A percentile compares a stretch with the other conserved stretches of the same genome.
Conservation (phyloP, 2,797 vertebrate species). For the Enteromius thamalakanensis region DNA sequence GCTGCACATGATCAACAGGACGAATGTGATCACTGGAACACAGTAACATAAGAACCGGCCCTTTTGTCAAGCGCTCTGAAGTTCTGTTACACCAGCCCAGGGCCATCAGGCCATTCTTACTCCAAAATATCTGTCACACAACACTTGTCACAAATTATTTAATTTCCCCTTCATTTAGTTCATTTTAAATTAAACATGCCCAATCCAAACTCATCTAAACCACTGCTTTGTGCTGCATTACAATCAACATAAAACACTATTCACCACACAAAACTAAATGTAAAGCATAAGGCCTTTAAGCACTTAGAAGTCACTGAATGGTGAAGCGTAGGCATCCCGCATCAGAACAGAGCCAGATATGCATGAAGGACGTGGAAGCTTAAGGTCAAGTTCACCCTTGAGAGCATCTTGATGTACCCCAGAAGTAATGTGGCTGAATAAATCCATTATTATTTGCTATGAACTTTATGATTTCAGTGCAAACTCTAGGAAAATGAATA, state of each 20-base stretch:
- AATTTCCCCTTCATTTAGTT: background rate
- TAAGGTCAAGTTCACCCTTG: background rate
- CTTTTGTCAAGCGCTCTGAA: background rate
- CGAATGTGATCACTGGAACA: background rate
- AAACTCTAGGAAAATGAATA: background rate
- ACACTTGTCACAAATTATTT: background rate
- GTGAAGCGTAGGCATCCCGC: background rate
- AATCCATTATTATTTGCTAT: background rate
- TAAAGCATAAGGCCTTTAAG: background rate
- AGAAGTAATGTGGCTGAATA: background rate
- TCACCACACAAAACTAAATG: slow-evolving; percentile 4
- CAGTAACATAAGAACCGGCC: background rate
- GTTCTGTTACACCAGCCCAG: background rate
- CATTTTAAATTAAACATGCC: background rate
- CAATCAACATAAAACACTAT: background rate
- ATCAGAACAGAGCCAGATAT: background rate
- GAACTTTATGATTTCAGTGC: background rate
- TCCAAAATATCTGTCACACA: background rate
- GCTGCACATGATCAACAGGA: slow-evolving; percentile 25
- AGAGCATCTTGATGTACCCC: background rate
- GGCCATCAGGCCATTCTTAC: background rate
- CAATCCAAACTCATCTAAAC: background rate
- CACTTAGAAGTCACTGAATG: background rate
- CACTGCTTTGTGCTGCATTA: background rate
- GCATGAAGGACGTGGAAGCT: background rate